Evolutionary conservation across 2,113 vertebrate species (phyloP).

Genomic region (Amia ocellicauda): DNA sequence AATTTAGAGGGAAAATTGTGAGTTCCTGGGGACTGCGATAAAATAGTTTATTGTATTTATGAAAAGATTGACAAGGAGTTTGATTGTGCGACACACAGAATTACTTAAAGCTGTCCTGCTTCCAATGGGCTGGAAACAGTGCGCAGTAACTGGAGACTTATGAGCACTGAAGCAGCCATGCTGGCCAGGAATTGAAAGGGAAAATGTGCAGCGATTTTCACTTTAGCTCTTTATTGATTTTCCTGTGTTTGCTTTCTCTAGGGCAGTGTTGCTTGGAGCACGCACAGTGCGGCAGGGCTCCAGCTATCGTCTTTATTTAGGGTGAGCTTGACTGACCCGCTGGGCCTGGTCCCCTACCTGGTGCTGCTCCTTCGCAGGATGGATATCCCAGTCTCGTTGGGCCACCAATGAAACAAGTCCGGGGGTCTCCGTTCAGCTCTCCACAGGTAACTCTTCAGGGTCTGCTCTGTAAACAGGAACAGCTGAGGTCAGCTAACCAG

Average conservation of each 20-base stretch:
- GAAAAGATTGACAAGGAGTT: conserved; percentile 25
- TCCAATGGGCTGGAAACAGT: background rate
- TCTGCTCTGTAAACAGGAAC: too few species aligned
- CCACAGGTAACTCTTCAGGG: too few species aligned
- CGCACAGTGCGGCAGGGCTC: background rate
- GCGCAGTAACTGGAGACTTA: conserved; percentile 13
- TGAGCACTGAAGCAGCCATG: conserved; percentile 23
- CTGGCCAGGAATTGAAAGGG: conserved; percentile 36
- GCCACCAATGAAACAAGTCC: too few species aligned
- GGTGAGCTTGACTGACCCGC: background rate
- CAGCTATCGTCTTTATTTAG: conserved; percentile 1
- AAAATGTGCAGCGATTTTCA: conserved; percentile 59
- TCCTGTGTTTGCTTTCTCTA: conserved; percentile 38
- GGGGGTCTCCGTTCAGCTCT: too few species aligned
- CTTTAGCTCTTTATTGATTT: conserved; percentile 60
- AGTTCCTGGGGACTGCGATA: conserved; percentile 17
- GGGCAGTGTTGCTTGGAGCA: background rate
- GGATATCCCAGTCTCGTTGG: too few species aligned
- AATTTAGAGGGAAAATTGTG: conserved; percentile 12
- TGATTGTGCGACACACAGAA: conserved; percentile 13
- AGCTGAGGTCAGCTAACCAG: too few species aligned
- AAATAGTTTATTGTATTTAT: conserved; percentile 26
- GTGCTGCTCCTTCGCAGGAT: too few species aligned
- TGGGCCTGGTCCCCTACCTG: conserved; percentile 22
- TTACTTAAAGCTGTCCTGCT: conserved; percentile 11